Percentiles rank a stretch among this genome's conserved stretches.
These are phyloP conservation scores for Bubo blakistoni DNA, from an alignment of 2,113 vertebrate genomes.

Conservation along the genomic window DNA sequence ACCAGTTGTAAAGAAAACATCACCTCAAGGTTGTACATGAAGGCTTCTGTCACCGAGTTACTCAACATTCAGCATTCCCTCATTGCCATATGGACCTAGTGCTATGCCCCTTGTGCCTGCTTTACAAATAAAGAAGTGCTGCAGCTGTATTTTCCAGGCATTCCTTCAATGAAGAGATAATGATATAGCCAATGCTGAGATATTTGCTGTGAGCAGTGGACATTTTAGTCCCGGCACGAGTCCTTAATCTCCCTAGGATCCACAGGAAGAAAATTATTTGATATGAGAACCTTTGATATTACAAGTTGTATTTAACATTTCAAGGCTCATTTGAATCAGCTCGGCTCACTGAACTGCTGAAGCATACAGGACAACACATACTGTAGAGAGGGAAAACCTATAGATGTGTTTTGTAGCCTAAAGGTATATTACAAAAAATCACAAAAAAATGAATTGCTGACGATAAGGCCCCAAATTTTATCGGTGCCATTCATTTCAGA, in stretches of 20 bases:
- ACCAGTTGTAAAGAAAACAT: slow-evolving; percentile 8
- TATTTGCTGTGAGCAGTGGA: slow-evolving; percentile 44
- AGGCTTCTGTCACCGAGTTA: slow-evolving; percentile 15
- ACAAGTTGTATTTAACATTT: slow-evolving; percentile 79
- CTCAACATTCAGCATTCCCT: background rate
- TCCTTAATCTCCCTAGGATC: slow-evolving; percentile 70
- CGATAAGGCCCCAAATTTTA: background rate
- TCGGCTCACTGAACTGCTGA: slow-evolving; percentile 62
- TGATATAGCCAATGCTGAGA: slow-evolving; percentile 29
- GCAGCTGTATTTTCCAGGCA: background rate
- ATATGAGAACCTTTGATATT: slow-evolving; percentile 73
- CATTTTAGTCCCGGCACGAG: slow-evolving; percentile 37
- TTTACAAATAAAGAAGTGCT: slow-evolving; percentile 16
- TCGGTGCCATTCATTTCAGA: background rate
- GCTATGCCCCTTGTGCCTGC: background rate
- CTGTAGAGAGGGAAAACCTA: slow-evolving; percentile 10
- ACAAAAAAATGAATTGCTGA: background rate
- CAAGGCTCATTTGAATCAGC: slow-evolving; percentile 71
- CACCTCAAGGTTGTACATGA: background rate
- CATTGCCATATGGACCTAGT: background rate
- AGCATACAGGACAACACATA: slow-evolving; percentile 18
- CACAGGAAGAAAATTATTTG: slow-evolving; percentile 70
- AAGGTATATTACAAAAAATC: slow-evolving; percentile 14
- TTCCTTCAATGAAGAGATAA: slow-evolving; percentile 28
- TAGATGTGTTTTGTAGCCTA: slow-evolving; percentile 17